phyloP scores from a whole-genome alignment of 2,797 vertebrate genomes.

The Acanthopagrus latus region DNA sequence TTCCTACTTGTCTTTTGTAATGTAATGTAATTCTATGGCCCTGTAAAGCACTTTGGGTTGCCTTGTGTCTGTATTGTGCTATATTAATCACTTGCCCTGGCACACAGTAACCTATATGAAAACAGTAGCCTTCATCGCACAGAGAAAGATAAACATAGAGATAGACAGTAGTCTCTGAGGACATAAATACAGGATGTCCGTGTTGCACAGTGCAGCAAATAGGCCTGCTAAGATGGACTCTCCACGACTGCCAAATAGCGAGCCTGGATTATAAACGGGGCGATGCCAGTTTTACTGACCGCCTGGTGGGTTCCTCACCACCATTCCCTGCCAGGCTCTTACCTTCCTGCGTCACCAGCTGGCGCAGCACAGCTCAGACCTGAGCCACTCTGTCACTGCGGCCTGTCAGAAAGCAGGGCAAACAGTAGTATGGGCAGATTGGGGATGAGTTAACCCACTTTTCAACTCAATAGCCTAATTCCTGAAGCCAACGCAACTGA shows the following conservation, averaged over 20 bases:
- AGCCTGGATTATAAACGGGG: constrained; percentile 28
- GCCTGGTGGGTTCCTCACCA: constrained; percentile 33
- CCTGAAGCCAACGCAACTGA: constrained; percentile 32
- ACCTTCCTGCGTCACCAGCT: constrained; percentile 36
- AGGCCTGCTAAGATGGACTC: constrained; percentile 1
- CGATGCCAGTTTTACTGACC: constrained; percentile 31
- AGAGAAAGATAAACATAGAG: not conserved
- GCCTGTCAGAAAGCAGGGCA: constrained; percentile 45
- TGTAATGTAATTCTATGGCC: too few species aligned
- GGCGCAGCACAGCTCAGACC: constrained; percentile 12
- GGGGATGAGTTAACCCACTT: constrained; percentile 60
- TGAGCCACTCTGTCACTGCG: constrained; percentile 34
- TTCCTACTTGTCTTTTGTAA: too few species aligned
- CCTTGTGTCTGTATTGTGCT: too few species aligned
- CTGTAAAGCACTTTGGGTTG: too few species aligned
- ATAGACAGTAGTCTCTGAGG: not conserved
- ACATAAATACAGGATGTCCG: constrained; percentile 2
- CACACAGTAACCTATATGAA: too few species aligned
- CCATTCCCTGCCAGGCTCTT: constrained; percentile 3
- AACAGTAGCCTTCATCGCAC: too few species aligned
- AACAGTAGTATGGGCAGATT: constrained; percentile 6
- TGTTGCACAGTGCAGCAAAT: constrained; percentile 14
- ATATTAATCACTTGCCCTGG: too few species aligned
- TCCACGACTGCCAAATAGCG: constrained; percentile 24
- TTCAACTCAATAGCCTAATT: constrained; percentile 53